Evolutionary conservation across 2,888 invertebrate species (phyloP).

Genomic region (Sphecodes monilicornis): DNA sequence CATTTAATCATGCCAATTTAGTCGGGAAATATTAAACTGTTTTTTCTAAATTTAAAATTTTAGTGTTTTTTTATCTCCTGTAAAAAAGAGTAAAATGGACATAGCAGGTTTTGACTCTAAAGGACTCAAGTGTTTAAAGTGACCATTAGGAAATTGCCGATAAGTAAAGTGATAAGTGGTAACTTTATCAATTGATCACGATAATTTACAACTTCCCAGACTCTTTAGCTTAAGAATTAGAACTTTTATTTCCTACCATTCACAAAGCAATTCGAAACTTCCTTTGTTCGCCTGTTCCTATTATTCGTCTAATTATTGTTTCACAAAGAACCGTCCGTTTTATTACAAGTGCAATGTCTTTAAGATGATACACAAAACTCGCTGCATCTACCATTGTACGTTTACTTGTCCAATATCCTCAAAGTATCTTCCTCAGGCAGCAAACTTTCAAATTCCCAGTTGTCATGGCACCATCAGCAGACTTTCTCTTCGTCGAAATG

Average conservation of each 20-base stretch:
- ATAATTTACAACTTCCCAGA: neutral
- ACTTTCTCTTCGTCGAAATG: neutral
- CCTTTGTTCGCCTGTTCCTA: neutral
- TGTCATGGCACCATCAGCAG: neutral
- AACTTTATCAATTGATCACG: neutral
- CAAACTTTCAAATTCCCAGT: slow-evolving; percentile 10
- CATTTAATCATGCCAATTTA: too few species aligned
- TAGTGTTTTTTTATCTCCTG: too few species aligned
- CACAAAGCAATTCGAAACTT: neutral
- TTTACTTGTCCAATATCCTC: neutral
- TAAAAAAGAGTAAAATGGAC: too few species aligned
- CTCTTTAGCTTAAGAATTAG: neutral
- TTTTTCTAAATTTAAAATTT: too few species aligned
- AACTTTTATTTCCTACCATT: neutral
- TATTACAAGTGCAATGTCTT: neutral
- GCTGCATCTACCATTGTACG: neutral
- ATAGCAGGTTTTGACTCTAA: too few species aligned
- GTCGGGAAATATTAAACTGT: too few species aligned
- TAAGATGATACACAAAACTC: neutral
- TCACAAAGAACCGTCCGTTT: neutral
- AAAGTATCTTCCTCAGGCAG: neutral
- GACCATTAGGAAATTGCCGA: neutral
- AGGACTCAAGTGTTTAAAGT: too few species aligned
- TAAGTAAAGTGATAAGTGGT: neutral
- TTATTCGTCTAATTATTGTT: neutral